Percentiles rank a stretch among this genome's conserved stretches.
Evolutionary conservation across 64 coral and sea anemone species (phyloP).

Genomic region (Astreopora myriophthalma): DNA sequence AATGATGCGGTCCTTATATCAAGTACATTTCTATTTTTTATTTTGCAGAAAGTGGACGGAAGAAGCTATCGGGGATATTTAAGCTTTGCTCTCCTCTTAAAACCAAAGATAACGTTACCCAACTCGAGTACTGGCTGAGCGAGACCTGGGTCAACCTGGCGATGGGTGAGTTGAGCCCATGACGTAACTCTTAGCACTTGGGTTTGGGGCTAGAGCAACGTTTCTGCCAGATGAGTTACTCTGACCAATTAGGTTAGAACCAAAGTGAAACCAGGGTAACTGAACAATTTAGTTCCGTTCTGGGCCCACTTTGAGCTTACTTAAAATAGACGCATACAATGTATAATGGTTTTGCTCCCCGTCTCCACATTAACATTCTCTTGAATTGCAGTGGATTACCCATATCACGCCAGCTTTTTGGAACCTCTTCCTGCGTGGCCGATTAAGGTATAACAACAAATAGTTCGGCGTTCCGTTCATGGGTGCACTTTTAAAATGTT

Average conservation of each 20-base stretch:
- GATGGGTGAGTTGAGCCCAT: slow-evolving; percentile 74
- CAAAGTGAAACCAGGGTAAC: too few species aligned
- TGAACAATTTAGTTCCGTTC: background rate
- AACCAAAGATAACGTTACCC: slow-evolving; percentile 53
- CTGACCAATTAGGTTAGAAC: too few species aligned
- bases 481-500: too few species aligned
- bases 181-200: too few species aligned
- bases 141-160: slow-evolving; percentile 98
- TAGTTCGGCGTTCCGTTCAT: too few species aligned
- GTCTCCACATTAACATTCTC: background rate
- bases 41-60: slow-evolving; percentile 57
- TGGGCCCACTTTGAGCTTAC: too few species aligned
- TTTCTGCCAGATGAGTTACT: too few species aligned
- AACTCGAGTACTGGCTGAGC: slow-evolving; percentile 82
- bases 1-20: too few species aligned
- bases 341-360: background rate
- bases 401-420: slow-evolving; percentile 89
- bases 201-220: too few species aligned
- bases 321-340: too few species aligned
- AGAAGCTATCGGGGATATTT: slow-evolving; percentile 60
- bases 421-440: slow-evolving; percentile 98
- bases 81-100: slow-evolving; percentile 87
- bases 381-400: slow-evolving; percentile 87
- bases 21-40: too few species aligned
- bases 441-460: slow-evolving; percentile 71